Conservation (phyloP, 2,113 vertebrate genomes). For the Anoura caudifer region DNA sequence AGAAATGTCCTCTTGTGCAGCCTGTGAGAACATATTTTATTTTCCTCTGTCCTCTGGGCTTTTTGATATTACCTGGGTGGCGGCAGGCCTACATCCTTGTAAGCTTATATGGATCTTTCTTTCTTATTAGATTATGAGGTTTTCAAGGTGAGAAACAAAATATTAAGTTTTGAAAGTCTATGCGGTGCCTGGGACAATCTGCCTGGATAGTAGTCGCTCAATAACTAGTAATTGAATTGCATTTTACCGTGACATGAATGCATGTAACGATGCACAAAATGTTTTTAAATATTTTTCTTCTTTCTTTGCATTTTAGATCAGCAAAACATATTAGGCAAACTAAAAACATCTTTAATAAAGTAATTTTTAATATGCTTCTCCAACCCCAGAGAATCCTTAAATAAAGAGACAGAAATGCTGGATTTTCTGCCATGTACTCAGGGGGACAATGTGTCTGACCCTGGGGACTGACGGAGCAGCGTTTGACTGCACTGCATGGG, state of each 20-base stretch:
- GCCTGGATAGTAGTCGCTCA: not conserved
- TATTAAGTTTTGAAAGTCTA: not conserved
- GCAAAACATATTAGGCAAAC: conserved; percentile 58
- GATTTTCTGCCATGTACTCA: conserved; percentile 31
- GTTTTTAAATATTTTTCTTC: not conserved
- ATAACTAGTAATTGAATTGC: not conserved
- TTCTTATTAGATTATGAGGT: not conserved
- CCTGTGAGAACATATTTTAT: not conserved
- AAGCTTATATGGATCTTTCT: not conserved
- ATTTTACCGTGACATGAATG: not conserved
- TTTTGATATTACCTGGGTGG: not conserved
- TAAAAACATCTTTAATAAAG: conserved; percentile 45
- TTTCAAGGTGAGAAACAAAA: not conserved
- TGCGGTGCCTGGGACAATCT: not conserved
- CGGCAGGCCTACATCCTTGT: too few relatives aligned
- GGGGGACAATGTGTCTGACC: conserved; percentile 44
- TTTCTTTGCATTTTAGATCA: conserved; percentile 36
- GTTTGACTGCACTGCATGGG: conserved; percentile 34
- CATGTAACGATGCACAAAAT: not conserved
- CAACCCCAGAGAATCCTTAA: conserved; percentile 68
- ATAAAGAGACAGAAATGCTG: conserved; percentile 74
- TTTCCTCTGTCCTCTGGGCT: not conserved
- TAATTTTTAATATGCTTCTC: conserved; percentile 68
- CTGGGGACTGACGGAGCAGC: conserved; percentile 60
- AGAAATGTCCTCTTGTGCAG: not conserved